phyloP scores from a whole-genome alignment of 2,888 invertebrate species.

The Lithophane leautieri region DNA sequence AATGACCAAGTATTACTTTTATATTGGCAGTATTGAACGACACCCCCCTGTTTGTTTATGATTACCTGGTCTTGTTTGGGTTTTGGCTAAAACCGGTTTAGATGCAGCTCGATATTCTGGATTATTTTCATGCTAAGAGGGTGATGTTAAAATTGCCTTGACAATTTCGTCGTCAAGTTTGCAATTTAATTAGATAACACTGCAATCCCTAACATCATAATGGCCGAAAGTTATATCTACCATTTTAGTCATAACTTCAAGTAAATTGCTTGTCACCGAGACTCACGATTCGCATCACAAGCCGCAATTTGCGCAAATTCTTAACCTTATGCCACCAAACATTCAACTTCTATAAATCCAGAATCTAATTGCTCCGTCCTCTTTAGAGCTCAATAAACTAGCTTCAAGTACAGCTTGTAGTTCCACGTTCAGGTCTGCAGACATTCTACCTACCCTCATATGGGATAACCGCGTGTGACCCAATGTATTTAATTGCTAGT shows the following conservation, averaged over 20 bases:
- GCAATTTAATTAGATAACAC: background rate
- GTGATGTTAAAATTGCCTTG: background rate
- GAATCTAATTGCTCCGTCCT: conserved; percentile 51
- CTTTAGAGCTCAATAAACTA: conserved; percentile 43
- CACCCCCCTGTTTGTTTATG: background rate
- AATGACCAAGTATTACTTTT: conserved; percentile 13
- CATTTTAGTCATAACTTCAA: conserved; percentile 1
- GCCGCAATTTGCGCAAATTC: conserved; percentile 36
- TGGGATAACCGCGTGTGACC: conserved; percentile 60
- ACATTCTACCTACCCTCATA: conserved; percentile 54
- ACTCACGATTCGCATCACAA: conserved; percentile 29
- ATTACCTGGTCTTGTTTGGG: background rate
- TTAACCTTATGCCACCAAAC: conserved; percentile 42
- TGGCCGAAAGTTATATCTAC: conserved; percentile 19
- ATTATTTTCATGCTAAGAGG: background rate
- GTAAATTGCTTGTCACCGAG: conserved; percentile 17
- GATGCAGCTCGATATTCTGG: background rate
- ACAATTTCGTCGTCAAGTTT: background rate
- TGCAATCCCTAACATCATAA: conserved; percentile 8
- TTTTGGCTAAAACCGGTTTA: background rate
- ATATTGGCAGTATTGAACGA: background rate
- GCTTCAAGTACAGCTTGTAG: conserved; percentile 23
- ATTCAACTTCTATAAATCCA: conserved; percentile 42
- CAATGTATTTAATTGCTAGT: conserved; percentile 63
- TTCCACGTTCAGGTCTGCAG: conserved; percentile 24